Evolutionary conservation across 2,888 invertebrate genomes (phyloP).

Genomic region (Ormyrus rosae): DNA sequence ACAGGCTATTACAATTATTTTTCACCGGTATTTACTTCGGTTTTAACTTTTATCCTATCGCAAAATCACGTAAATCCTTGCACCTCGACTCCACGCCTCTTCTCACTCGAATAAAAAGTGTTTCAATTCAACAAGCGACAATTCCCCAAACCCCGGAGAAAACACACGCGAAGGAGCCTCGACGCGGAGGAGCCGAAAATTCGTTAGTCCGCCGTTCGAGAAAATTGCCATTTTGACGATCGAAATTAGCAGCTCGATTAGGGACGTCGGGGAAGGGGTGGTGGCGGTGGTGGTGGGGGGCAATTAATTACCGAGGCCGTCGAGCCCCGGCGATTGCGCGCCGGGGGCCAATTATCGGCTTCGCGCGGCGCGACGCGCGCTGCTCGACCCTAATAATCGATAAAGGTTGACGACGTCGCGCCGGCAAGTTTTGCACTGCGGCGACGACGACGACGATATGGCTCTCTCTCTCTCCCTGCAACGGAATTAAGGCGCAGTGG

Average conservation of each 20-base stretch:
- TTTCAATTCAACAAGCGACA: no score
- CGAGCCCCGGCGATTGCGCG: conserved; percentile 29
- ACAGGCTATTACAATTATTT: no score
- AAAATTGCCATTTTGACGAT: conserved; percentile 54
- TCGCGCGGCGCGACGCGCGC: background rate
- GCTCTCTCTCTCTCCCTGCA: no score
- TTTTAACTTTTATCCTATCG: no score
- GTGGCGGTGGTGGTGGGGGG: background rate
- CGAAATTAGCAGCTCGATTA: conserved; percentile 49
- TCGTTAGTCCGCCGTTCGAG: conserved; percentile 14
- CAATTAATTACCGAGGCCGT: conserved; percentile 38
- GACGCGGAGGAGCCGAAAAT: conserved; percentile 28
- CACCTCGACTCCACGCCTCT: no score
- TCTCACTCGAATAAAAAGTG: no score
- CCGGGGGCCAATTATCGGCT: conserved; percentile 42
- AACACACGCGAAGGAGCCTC: background rate
- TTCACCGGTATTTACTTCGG: no score
- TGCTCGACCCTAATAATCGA: conserved; percentile 14
- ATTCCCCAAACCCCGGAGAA: background rate
- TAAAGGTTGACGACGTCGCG: conserved; percentile 3
- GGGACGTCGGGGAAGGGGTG: background rate
- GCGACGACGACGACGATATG: no score
- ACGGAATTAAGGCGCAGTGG: no score
- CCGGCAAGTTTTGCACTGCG: conserved; percentile 20
- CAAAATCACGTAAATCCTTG: no score